Evolutionary conservation across 2,888 invertebrate genomes (phyloP), one percentile per base, ranked within the genome.

Genomic region (Trichacis sp.): DNA sequence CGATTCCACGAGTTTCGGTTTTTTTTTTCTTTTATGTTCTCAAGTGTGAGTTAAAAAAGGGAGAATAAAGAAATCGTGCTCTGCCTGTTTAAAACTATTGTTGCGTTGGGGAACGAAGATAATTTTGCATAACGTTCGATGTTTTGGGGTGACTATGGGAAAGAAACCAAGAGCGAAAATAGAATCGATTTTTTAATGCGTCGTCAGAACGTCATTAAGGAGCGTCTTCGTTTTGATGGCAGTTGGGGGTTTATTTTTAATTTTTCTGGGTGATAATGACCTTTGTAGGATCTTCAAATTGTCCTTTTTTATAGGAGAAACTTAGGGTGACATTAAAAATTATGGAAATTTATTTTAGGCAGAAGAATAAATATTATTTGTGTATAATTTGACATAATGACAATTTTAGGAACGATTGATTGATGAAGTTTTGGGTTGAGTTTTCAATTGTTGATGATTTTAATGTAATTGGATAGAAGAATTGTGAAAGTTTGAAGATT

Each of bases 201-300:
- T 42, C 42, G 18, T 42, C 11, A 42, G 42, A 42, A 14, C 42
- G 9, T 42, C 42, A 42, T 42, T 42, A 42, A 42, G 18, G 17
- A 42, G 42, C 15, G 42, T 4, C 15, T 18, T n/a, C n/a, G 38
- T n/a, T 14, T n/a, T 42, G 12, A 42, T 42, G 18, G 18, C 1
- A 17, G 4, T 42, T 42, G 11, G n/a, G 15, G 42, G 2, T 42
- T 42, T 33, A 33, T 33, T 33, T 33, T 33, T 33, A 9, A 33
- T 5, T 33, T 5, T 33, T 33, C n/a, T 33, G 11, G 33, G n/a
- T n/a, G 33, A 9, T 33, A 33, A 33, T 33, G 33, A 33, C 33
- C 33, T 33, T 33, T 33, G 24, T 24, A 24, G 8, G 24, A 24
- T 24, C 8, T 24, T 5, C 24, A 24, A 8, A 8, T 3, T 24